A percentile compares a stretch with the other conserved stretches of the same genome.
These are phyloP conservation scores for Meandrina meandrites DNA, from an alignment of 92 coral and sea anemone species.

Conservation along the genomic window DNA sequence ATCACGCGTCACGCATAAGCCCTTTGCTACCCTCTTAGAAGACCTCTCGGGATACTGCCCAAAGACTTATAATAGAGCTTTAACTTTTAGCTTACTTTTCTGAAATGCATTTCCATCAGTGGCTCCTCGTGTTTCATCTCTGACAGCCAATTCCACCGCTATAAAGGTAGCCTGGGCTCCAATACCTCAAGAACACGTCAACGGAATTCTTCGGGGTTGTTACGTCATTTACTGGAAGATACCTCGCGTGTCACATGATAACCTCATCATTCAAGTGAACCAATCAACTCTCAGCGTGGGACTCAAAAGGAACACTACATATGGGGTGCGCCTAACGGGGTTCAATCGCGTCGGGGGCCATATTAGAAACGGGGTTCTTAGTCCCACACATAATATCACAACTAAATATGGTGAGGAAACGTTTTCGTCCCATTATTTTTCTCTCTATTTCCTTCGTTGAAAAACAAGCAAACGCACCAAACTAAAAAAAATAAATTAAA, in stretches of 20 bases:
- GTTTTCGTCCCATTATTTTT: neutral
- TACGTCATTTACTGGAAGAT: conserved; percentile 60
- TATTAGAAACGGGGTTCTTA: conserved; percentile 62
- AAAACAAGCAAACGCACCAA: too few relatives aligned
- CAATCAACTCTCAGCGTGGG: conserved; percentile 57
- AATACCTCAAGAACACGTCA: conserved; percentile 65
- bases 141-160: conserved; percentile 70
- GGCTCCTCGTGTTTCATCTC: conserved; percentile 56
- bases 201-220: conserved; percentile 82
- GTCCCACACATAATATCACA: conserved; percentile 60
- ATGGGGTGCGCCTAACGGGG: conserved; percentile 77
- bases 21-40: too few relatives aligned
- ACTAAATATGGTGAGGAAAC: conserved; percentile 66
- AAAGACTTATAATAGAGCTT: too few relatives aligned
- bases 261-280: conserved; percentile 65
- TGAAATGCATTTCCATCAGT: conserved; percentile 65
- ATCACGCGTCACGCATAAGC: too few relatives aligned
- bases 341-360: conserved; percentile 69
- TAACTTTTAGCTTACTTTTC: neutral
- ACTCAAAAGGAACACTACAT: conserved; percentile 70
- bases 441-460: too few relatives aligned
- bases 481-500: too few relatives aligned
- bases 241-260: conserved; percentile 43
- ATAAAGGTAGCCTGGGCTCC: conserved; percentile 67
- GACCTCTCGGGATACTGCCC: too few relatives aligned